Conservation (phyloP, 2,113 vertebrate genomes). For the Serinus canaria region DNA sequence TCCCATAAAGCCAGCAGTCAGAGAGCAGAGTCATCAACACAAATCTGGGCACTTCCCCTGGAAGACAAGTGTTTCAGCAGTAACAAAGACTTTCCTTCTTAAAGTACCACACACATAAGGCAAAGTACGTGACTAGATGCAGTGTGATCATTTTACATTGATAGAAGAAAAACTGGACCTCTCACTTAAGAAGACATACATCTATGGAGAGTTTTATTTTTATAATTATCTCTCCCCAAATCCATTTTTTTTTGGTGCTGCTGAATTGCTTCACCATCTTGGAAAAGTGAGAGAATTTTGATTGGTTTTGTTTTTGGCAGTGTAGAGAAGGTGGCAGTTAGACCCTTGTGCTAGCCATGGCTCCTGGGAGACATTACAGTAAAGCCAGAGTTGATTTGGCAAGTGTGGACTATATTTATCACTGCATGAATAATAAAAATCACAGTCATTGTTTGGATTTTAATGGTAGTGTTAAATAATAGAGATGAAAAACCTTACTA, state of each 20-base stretch:
- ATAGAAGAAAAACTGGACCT: neutral
- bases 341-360: accelerated
- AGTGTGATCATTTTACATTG: neutral
- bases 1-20: neutral
- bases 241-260: neutral
- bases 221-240: neutral
- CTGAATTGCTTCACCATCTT: neutral
- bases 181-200: neutral
- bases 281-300: neutral
- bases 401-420: neutral
- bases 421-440: neutral
- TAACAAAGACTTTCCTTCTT: conserved; percentile 32
- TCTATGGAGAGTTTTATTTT: too few species aligned
- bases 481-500: neutral
- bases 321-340: neutral
- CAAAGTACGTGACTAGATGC: neutral
- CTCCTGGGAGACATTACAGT: neutral
- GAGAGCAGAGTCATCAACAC: neutral
- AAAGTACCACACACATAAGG: neutral
- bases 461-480: neutral
- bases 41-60: neutral
- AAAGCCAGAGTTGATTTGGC: neutral
- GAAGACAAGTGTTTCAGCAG: neutral
- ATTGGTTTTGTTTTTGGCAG: neutral
- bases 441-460: neutral